Evolutionary conservation across 2,888 invertebrate genomes (phyloP), one percentile per base, ranked within the genome.

Genomic region (Villa cingulata): DNA sequence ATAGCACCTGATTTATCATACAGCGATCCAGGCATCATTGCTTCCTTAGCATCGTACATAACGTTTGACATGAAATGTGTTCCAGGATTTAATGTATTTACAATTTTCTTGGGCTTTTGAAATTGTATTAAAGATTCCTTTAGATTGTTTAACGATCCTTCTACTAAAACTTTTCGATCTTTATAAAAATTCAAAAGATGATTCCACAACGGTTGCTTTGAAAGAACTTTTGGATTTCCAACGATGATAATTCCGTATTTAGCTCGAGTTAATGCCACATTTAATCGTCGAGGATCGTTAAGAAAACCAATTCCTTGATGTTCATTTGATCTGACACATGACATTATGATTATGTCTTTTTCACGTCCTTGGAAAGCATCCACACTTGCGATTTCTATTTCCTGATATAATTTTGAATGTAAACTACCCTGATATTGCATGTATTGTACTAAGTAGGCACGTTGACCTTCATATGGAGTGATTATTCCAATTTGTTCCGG

Each of bases 281-380:
- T 99, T 44, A 99, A 74, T 46, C 98, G 85, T 3, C 98, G 76
- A 0, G 98, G 97, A 68, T 99, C 98, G 63, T 95, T 96, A 37
- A 99, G 74, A 67, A 99, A 99, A 1, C 98, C 98, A 59, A 99
- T 98, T 37, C 95, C 97, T 66, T 97, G 96, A 62, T 96, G 91
- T 63, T 97, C 97, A 64, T 98, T 98, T 7, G 96, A 94, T 45
- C 98, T 79, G 3, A 99, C 98, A 70, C 97, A 98, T 0, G 96
- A 96, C 85, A 99, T 89, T 46, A 99, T 94, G 56, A 99, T 98
- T 49, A 97, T 88, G 63, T 99, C 98, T 63, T 99, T 99, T 64
- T 99, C 98, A 43, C 98, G 76, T 0, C 98, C 98, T 69, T 97
- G 96, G 68, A 99, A 99, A 0, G 98, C 98, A 68, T 99, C 98